A percentile compares a stretch with the other conserved stretches of the same genome.
Evolutionary conservation across 2,113 vertebrate genomes (phyloP).

Genomic region (Mobula hypostoma): DNA sequence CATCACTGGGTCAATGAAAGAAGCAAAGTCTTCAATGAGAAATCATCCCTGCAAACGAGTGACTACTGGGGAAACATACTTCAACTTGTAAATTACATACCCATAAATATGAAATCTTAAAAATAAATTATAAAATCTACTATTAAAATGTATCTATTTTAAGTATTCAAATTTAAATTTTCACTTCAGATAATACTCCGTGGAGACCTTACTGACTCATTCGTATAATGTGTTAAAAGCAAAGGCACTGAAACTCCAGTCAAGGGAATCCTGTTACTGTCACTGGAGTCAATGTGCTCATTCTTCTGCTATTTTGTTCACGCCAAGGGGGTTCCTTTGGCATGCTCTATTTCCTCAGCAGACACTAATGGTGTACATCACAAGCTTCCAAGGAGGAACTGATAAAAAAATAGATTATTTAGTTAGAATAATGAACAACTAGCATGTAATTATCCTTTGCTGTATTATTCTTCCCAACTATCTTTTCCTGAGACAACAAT

Average conservation of each 20-base stretch:
- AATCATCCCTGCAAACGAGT: neutral
- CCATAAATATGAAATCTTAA: neutral
- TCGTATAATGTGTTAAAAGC: neutral
- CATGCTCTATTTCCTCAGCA: neutral
- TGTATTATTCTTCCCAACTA: neutral
- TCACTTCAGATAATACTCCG: neutral
- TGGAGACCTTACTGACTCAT: no score
- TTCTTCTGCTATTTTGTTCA: conserved; percentile 28
- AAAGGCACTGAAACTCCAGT: neutral
- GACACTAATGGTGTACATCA: neutral
- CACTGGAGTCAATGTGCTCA: neutral
- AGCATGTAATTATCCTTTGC: neutral
- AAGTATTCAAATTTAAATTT: neutral
- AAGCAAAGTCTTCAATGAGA: neutral
- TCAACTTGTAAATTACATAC: no score
- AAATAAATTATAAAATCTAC: neutral
- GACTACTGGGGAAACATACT: neutral
- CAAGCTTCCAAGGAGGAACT: neutral
- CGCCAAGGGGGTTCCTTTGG: conserved; percentile 21
- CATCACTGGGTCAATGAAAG: neutral
- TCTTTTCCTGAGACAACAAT: neutral
- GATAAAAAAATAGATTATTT: neutral
- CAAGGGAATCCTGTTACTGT: conserved; percentile 10
- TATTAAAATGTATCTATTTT: neutral
- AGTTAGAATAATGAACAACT: neutral